Evolutionary conservation across 2,797 vertebrate species (phyloP), one percentile per base, ranked within the genome.

Genomic region (Oreochromis grahami): DNA sequence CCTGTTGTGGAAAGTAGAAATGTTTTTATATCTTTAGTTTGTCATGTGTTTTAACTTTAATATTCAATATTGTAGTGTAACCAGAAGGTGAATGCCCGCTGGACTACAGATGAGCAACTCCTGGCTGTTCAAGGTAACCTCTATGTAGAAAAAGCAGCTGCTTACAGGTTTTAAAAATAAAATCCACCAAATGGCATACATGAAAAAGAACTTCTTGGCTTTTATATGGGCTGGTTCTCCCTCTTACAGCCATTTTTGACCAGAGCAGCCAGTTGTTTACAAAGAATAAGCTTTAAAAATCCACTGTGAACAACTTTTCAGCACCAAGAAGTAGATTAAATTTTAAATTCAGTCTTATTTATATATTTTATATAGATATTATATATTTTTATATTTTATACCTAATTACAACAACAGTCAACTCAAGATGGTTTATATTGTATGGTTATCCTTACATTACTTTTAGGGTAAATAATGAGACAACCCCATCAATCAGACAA

Each of bases 51-150:
- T 51, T 8, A 53, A 34, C 50, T 15, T 9, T 79, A 15, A 21
- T 55, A 24, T 80, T 76, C 87, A 77, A 92, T 89, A 83, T 94
- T 96, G 82, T 93, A 99, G 98, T 96, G 96, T 92, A 98, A 97
- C 97, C 98, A 98, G 97, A 99, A 99, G 97, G 97, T 99, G 91
- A 99, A 99, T 93, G 98, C 98, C 81, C 98, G 98, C 92, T 99
- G 98, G 98, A 99, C 98, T 76, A 99, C 98, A 89, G 98, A 99
- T 92, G 98, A 99, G 92, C 98, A 99, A 94, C 98, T 99, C 63
- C 97, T 99, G 92, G 98, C 98, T 65, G 98, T 99, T 88, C 98
- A 99, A 98, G 98, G 98, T 99, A 96, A 93, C 80, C 14, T 11
- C 32, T n/a, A 5, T 41, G 7, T 13, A 45, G 4, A n/a, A n/a